Base-by-base conservation (phyloP, 2,888 invertebrate species). In the Periphyllus acericola region DNA sequence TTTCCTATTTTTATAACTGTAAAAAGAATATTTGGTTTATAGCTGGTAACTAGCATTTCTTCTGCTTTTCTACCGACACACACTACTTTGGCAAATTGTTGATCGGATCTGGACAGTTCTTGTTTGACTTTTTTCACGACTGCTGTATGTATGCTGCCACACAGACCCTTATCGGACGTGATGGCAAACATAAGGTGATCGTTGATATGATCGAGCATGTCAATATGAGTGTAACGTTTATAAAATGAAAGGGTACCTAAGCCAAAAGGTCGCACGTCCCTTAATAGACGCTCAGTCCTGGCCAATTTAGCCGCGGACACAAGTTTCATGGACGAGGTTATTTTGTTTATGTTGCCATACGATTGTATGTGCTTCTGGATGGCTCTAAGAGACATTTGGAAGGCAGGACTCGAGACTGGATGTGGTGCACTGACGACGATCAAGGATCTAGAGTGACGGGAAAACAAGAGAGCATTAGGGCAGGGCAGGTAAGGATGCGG, bases 101-200 rank as follows among this genome's bases (percentile, higher is more conserved):
- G 80, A 34, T 87, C 80, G 4, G 80, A 11, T 32, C 87, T 29
- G 19, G 80, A n/a, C n/a, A 81, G n/a, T 46, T 81, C 81, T 74
- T 66, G 32, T 66, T 46, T 72, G 17, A 87, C 75, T 66, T 75
- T 75, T 40, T 87, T 75, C 11, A 81, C 34, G 2, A 83, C 60
- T n/a, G 71, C 87, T 21, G 34, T 34, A 79, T 90, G 89, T 68
- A 89, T 85, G 19, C 89, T 71, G 9, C 90, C 89, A 83, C 89
- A 90, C 17, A 90, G 72, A 21, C 89, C 90, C 40, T 89, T 84
- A 83, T 90, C 90, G 29, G 89, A 89, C 11, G 89, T 90, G 19
- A 89, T 79, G 1, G 90, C 89, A 34, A 89, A 88, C 32, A 89
- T 79, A 21, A 89, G 85, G 36, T 87, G 87, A 60, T 89, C 36